Conservation (phyloP, 2,113 vertebrate species). For the Pseudorasbora parva region DNA sequence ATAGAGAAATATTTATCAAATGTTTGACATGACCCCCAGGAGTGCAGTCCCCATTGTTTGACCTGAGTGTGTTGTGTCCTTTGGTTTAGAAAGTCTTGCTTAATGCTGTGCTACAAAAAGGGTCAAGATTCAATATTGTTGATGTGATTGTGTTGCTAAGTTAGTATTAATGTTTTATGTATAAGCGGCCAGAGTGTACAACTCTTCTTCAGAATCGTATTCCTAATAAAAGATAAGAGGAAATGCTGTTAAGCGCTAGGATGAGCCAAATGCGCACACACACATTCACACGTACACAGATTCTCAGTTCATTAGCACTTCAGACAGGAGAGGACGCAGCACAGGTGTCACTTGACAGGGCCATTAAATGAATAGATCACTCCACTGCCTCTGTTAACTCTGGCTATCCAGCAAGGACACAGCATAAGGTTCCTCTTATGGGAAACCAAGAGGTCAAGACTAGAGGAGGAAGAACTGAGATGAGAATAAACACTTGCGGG, state of each 20-base stretch:
- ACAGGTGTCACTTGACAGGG: slow-evolving; percentile 83
- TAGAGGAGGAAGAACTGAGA: not conserved
- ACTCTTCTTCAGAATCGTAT: not conserved
- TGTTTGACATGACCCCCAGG: slow-evolving; percentile 63
- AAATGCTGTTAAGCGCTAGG: not conserved
- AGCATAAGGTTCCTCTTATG: slow-evolving; percentile 58
- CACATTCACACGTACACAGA: slow-evolving; percentile 68
- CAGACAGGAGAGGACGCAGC: slow-evolving; percentile 78
- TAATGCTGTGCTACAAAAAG: slow-evolving; percentile 26
- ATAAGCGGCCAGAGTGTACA: slow-evolving; percentile 11
- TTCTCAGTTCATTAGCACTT: slow-evolving; percentile 78
- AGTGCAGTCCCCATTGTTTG: slow-evolving; percentile 58
- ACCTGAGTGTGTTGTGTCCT: slow-evolving; percentile 29
- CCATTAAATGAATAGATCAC: slow-evolving; percentile 82
- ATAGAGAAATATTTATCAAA: slow-evolving; percentile 79
- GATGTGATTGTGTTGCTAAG: not conserved
- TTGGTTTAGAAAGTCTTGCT: slow-evolving; percentile 22
- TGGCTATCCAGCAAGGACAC: slow-evolving; percentile 75
- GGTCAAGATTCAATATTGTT: slow-evolving; percentile 35
- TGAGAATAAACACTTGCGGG: not conserved
- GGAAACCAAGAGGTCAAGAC: slow-evolving; percentile 16
- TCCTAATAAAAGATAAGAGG: not conserved
- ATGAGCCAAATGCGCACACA: slow-evolving; percentile 3
- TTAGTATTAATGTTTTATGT: not conserved
- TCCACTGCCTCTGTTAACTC: slow-evolving; percentile 68